Evolutionary conservation across 2,888 invertebrate genomes (phyloP).

Genomic region (Melitaea athalia): DNA sequence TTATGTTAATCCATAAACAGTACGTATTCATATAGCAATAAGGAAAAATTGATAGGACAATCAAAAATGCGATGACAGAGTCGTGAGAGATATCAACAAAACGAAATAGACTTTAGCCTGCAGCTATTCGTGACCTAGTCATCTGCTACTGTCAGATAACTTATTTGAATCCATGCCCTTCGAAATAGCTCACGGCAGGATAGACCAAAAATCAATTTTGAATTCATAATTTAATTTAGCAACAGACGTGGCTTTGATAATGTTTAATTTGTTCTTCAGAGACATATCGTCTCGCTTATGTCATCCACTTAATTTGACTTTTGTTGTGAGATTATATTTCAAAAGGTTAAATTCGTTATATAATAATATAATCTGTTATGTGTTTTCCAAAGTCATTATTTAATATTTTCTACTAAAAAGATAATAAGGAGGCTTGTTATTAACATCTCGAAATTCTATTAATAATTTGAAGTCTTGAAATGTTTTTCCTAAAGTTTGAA

Average conservation of each 20-base stretch:
- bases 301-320: constrained; percentile 24
- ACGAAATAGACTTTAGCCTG: constrained; percentile 38
- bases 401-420: neutral
- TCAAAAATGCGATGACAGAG: constrained; percentile 27
- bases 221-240: constrained; percentile 72
- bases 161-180: constrained; percentile 48
- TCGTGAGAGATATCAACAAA: constrained; percentile 38
- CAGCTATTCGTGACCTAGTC: constrained; percentile 40
- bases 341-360: neutral
- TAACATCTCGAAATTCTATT: constrained; percentile 18
- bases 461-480: constrained; percentile 35
- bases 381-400: neutral
- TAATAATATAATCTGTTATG: neutral
- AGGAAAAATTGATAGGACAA: constrained; percentile 19
- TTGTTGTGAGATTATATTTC: neutral
- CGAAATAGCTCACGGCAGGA: constrained; percentile 59
- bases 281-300: constrained; percentile 45
- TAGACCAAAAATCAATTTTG: constrained; percentile 62
- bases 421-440: neutral
- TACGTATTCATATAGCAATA: neutral
- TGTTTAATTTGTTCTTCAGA: constrained; percentile 56
- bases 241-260: constrained; percentile 48
- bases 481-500: constrained; percentile 34
- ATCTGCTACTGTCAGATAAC: constrained; percentile 44
- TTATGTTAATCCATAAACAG: neutral